These are phyloP conservation scores for Teinopalpus imperialis DNA, from an alignment of 2,888 invertebrate species.

Conservation along the genomic window DNA sequence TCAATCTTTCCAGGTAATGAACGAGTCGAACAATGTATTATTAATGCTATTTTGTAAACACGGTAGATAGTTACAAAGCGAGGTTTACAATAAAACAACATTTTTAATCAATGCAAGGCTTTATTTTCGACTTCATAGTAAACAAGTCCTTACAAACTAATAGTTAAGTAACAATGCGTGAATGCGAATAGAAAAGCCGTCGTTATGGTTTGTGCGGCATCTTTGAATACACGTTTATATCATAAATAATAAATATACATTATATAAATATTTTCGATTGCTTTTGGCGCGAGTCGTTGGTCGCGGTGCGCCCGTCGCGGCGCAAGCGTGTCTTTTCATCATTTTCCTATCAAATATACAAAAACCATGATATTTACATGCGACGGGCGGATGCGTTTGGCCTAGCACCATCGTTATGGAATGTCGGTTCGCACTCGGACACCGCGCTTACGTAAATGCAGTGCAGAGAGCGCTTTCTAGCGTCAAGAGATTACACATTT, in stretches of 20 bases:
- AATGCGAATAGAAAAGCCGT: constrained; percentile 58
- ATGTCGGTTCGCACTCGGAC: constrained; percentile 31
- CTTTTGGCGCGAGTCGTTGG: constrained; percentile 32
- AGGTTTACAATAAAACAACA: constrained; percentile 46
- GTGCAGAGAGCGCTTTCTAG: neutral
- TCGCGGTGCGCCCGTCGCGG: constrained; percentile 39
- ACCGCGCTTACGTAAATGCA: constrained; percentile 26
- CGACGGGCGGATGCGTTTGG: constrained; percentile 22
- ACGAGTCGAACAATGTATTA: neutral
- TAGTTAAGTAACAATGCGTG: constrained; percentile 78
- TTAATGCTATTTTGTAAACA: constrained; percentile 30
- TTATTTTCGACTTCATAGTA: constrained; percentile 68
- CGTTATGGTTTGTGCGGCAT: constrained; percentile 49
- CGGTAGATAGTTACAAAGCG: constrained; percentile 25
- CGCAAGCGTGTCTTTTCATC: constrained; percentile 35
- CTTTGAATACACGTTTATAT: constrained; percentile 48
- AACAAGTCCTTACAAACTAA: constrained; percentile 71
- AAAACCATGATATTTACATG: constrained; percentile 43
- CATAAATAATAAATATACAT: constrained; percentile 48
- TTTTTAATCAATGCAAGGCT: constrained; percentile 75
- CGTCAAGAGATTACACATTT: neutral
- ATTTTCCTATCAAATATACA: constrained; percentile 68
- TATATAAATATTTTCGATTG: constrained; percentile 33
- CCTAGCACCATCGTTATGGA: constrained; percentile 38
- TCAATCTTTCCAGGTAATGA: constrained; percentile 5